These are phyloP conservation scores for Oscheius myriophilus DNA, from an alignment of 2,888 invertebrate genomes.

Conservation along the genomic window DNA sequence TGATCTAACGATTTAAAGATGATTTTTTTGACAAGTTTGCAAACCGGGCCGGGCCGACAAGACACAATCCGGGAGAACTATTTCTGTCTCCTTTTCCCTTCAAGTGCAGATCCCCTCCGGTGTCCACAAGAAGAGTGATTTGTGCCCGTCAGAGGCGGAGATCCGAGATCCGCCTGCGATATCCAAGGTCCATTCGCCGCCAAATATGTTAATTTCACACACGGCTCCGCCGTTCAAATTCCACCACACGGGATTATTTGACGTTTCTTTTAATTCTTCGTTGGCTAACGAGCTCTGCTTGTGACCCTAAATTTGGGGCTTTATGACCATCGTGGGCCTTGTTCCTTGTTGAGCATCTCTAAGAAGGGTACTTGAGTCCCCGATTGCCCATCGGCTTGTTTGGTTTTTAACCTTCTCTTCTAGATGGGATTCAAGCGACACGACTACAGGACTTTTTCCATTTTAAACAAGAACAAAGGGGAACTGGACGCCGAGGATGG, in stretches of 20 bases:
- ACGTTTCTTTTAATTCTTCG: background rate
- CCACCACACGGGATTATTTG: conserved; percentile 8
- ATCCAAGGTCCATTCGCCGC: background rate
- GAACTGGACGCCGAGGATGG: conserved; percentile 13
- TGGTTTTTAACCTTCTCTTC: background rate
- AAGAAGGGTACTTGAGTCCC: too few relatives aligned
- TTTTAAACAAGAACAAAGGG: conserved; percentile 8
- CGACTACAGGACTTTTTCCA: conserved; percentile 24
- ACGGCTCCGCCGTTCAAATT: background rate
- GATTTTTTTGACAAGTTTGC: background rate
- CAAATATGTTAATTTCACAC: too few relatives aligned
- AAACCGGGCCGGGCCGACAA: background rate
- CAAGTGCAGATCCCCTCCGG: background rate
- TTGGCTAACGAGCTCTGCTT: too few relatives aligned
- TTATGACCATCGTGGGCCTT: too few relatives aligned
- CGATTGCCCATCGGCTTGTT: background rate
- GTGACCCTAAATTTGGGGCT: too few relatives aligned
- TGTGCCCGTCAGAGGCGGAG: conserved; percentile 14
- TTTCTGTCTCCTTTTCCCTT: background rate
- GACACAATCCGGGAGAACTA: background rate
- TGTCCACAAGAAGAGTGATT: conserved; percentile 18
- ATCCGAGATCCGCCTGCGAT: conserved; percentile 12
- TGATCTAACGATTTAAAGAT: too few relatives aligned
- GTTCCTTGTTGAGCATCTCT: too few relatives aligned
- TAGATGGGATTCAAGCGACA: conserved; percentile 22